phyloP scores from a whole-genome alignment of 2,797 vertebrate genomes.

The Hyperoplus immaculatus region DNA sequence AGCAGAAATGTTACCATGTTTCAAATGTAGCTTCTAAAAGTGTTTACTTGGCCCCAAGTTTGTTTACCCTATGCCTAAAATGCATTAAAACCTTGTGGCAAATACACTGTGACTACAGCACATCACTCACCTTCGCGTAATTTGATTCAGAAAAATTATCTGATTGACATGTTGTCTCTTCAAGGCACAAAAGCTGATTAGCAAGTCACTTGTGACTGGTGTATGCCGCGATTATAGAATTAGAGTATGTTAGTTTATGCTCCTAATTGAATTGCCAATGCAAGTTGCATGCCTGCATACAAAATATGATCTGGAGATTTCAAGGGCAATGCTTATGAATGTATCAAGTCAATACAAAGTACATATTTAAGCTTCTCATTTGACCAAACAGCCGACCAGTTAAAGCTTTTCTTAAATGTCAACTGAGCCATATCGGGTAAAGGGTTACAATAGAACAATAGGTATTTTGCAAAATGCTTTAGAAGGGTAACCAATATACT shows the following conservation, averaged over 20 bases:
- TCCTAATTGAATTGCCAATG: conserved; percentile 64
- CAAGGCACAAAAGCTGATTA: conserved; percentile 70
- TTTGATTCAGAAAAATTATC: conserved; percentile 48
- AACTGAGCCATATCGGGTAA: background rate
- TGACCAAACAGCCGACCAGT: background rate
- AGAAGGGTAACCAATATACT: background rate
- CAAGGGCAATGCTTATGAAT: conserved; percentile 58
- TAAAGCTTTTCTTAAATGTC: conserved; percentile 25
- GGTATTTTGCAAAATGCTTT: background rate
- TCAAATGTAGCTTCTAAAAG: background rate
- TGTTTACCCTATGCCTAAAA: background rate
- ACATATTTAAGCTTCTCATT: background rate
- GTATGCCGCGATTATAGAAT: conserved; percentile 59
- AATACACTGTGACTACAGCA: background rate
- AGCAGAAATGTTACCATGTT: background rate
- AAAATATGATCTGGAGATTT: conserved; percentile 50
- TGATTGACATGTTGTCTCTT: conserved; percentile 68
- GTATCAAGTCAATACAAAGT: conserved; percentile 27
- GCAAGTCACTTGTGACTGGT: conserved; percentile 47
- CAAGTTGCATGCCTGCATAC: conserved; percentile 52
- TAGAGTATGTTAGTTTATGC: conserved; percentile 54
- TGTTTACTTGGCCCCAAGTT: conserved; percentile 18
- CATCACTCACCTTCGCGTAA: conserved; percentile 40
- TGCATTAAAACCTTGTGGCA: background rate
- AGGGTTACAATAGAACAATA: background rate